Percentiles rank a stretch among this genome's conserved stretches.
Evolutionary conservation across 35 echinoderm and acorn worm genomes (phyloP).

Genomic region (Holothuria glaberrima): DNA sequence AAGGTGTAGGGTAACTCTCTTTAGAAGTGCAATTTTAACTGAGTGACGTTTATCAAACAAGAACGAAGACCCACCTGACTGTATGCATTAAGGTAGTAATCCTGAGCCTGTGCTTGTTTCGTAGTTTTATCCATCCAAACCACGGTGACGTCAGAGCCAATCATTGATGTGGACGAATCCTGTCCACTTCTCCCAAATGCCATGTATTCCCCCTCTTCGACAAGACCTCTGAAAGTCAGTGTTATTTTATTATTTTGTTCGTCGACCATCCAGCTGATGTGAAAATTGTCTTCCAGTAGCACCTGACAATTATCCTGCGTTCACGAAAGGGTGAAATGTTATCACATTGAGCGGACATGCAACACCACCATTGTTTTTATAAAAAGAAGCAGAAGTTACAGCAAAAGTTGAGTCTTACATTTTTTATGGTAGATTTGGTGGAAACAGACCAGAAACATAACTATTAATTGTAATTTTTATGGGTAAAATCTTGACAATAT

Average conservation of each 20-base stretch:
- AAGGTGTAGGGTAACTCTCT: no score
- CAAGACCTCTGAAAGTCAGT: conserved; percentile 26
- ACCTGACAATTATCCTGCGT: conserved; percentile 69
- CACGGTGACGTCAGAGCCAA: conserved; percentile 72
- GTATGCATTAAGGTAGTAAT: conserved; percentile 33
- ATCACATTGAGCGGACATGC: no score
- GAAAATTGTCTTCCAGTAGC: conserved; percentile 64
- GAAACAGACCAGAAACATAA: no score
- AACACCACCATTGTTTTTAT: no score
- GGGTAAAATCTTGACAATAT: no score
- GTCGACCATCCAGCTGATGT: conserved; percentile 69
- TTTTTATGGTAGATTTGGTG: no score
- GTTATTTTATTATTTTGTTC: background rate
- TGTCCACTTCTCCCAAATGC: conserved; percentile 85
- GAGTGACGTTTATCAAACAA: no score
- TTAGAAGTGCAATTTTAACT: no score
- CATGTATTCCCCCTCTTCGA: conserved; percentile 62
- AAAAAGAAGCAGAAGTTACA: no score
- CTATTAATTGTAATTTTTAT: no score
- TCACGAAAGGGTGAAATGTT: no score
- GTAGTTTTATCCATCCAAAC: conserved; percentile 11
- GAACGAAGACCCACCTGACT: background rate
- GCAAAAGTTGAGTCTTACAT: no score
- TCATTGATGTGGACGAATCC: conserved; percentile 49
- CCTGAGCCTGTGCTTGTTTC: background rate